Conservation (phyloP, 2,797 vertebrate genomes). For the Macrochelys suwanniensis region DNA sequence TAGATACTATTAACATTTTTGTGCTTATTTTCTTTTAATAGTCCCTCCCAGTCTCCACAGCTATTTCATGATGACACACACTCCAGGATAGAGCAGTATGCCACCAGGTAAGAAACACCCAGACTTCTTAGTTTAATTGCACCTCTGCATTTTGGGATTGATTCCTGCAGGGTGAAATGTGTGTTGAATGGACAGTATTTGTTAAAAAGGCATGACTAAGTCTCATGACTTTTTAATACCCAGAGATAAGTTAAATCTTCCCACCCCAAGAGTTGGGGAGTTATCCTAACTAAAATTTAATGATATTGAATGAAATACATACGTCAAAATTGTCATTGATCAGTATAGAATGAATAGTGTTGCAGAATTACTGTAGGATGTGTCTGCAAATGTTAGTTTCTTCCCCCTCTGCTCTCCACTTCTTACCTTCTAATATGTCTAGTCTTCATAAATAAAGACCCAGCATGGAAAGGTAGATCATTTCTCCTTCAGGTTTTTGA, state of each 20-base stretch:
- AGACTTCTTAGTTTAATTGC: not conserved
- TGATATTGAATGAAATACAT: not conserved
- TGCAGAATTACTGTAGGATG: not conserved
- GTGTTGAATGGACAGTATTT: not conserved
- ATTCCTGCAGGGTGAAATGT: not conserved
- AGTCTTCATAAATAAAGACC: not conserved
- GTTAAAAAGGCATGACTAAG: not conserved
- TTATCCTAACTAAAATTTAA: not conserved
- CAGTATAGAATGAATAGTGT: not conserved
- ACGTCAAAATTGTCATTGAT: not conserved
- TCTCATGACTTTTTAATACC: not conserved
- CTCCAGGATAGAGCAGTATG: slow-evolving; percentile 97
- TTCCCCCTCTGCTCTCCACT: not conserved
- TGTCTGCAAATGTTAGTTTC: not conserved
- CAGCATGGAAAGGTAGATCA: not conserved
- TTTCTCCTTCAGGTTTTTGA: not conserved
- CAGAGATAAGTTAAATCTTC: not conserved
- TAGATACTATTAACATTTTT: not conserved
- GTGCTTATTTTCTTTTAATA: slow-evolving; percentile 75
- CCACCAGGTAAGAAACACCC: slow-evolving; percentile 88
- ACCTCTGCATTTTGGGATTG: not conserved
- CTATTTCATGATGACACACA: slow-evolving; percentile 98
- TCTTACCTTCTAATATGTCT: not conserved
- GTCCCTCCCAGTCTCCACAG: slow-evolving; percentile 93
- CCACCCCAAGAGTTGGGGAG: not conserved